Base-by-base conservation (phyloP, 2,888 invertebrate species). In the Meta bourneti region DNA sequence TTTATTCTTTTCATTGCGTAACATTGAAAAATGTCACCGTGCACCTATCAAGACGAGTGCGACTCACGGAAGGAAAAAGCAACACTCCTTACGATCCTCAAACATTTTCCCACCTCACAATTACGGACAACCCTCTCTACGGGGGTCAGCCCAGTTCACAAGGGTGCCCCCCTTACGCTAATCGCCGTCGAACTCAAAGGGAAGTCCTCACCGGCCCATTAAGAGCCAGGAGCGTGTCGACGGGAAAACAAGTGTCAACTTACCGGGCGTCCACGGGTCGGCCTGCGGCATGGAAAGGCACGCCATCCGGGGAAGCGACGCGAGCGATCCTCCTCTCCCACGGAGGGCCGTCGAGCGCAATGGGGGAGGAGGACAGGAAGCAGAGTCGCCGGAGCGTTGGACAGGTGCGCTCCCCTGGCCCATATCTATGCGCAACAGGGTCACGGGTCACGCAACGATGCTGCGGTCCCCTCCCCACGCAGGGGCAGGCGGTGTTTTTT, bases 401-500 rank as follows among this genome's bases (percentile, higher is more conserved):
- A 91, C 91, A 91, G 91, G 91, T 91, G 91, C 81, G 75, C 52
- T 34, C 61, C 74, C 74, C 74, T 81, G 77, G 71, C 86, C 77
- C 82, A 87, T 54, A 70, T 86, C 86, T 71, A 69, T 54, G 69
- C 61, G 61, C 85, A 87, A 87, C 82, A 54, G 87, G 91, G 91
- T 91, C 91, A 82, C 69, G 54, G 77, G 86, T 87, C 86, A 91
- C 87, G 87, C 72, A 54, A 80, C 74, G 75, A 11, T 48, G 89
- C 13, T 5, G 51, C 34, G 34, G 34, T 34, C 34, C 34, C 34
- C 4, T 34, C 34, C 34, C 34, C 71, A 49, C 13, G 61, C 19
- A 51, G 77, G 77, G 74, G 74, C 19, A 19, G 20, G 9, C 11
- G 13, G 19, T 72, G 20, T 13, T 77, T 75, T 70, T 49, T 49